Evolutionary conservation across 2,888 invertebrate genomes (phyloP), one percentile per base, ranked within the genome.

Genomic region (Trilocha varians): DNA sequence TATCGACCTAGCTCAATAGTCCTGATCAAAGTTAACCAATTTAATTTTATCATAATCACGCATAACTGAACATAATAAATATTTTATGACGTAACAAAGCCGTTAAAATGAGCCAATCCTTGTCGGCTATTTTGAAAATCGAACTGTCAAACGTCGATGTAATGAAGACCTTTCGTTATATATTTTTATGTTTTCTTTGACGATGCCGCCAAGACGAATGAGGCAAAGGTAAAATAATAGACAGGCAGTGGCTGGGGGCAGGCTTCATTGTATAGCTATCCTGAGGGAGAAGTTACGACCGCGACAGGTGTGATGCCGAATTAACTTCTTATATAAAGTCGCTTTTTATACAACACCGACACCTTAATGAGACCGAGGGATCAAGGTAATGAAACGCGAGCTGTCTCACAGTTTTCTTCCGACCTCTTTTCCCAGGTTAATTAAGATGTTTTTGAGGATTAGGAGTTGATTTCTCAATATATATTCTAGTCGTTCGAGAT

Each of bases 261-360:
- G 63, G 67, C 71, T 78, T 74, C 78, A 80, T 83, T 80, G 82
- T 83, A 69, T 69, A 74, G 66, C 73, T 58, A 77, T 82, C 67
- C 68, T 64, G 66, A 62, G 74, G 79, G 75, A 66, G 59, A 74
- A 83, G 78, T 84, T 84, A 84, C 78, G 83, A 82, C 65, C 75
- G 69, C 63, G 82, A 82, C 84, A 84, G 84, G 84, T 85, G 84
- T 76, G 80, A 80, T 77, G 74, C 64, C 68, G 77, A 83, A 84
- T 85, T 82, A 83, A 84, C 79, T 77, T 79, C 74, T 79, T 78
- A 76, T 79, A 80, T 78, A 82, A 78, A 76, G 70, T 70, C 70
- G 57, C 73, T 77, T 83, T 82, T 83, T 82, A 76, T 77, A 73
- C 76, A 78, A 66, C 69, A 68, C 70, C 69, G 73, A 70, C 77